Conservation (phyloP, 2,113 vertebrate genomes). For the Spea multiplicata region DNA sequence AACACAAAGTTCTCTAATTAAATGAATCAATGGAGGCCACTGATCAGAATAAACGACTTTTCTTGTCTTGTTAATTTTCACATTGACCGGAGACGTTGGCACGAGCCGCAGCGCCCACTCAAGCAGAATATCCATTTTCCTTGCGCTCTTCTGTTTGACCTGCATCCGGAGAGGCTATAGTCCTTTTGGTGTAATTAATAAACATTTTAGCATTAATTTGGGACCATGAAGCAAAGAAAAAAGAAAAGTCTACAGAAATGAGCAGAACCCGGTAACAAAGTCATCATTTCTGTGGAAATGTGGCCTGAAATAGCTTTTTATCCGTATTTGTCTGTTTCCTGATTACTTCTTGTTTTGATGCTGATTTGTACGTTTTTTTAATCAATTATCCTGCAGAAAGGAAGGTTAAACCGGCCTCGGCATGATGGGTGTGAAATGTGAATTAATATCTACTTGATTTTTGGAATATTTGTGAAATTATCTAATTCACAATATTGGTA, state of each 20-base stretch:
- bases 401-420: too few species aligned
- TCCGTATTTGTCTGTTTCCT: too few species aligned
- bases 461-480: too few species aligned
- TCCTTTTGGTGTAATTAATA: background rate
- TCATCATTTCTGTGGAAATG: background rate
- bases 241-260: background rate
- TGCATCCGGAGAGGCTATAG: background rate
- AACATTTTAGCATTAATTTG: constrained; percentile 3
- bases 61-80: constrained; percentile 27
- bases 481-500: too few species aligned
- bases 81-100: background rate
- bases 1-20: constrained; percentile 28
- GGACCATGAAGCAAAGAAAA: background rate
- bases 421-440: too few species aligned
- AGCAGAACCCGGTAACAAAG: background rate
- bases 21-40: constrained; percentile 17
- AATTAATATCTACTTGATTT: too few species aligned
- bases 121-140: constrained; percentile 8
- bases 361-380: too few species aligned
- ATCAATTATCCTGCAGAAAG: too few species aligned
- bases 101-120: background rate
- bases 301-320: too few species aligned
- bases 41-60: constrained; percentile 17
- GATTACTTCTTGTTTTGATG: too few species aligned
- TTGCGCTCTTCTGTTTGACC: background rate